Evolutionary conservation across 2,888 invertebrate species (phyloP), one percentile per base, ranked within the genome.

Genomic region (Anoncus sp.): DNA sequence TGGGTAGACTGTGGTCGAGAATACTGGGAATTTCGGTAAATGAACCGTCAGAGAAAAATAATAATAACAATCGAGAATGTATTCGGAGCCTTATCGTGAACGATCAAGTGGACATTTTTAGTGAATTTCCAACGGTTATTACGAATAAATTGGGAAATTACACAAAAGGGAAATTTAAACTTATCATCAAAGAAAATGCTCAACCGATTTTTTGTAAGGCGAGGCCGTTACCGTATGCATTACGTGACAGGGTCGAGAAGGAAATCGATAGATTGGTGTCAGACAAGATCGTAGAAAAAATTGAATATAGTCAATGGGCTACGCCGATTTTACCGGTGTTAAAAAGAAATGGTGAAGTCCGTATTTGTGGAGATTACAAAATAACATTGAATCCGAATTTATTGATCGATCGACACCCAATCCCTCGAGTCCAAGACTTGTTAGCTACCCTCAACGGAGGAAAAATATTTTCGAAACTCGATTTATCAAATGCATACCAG

Each of bases 401-500:
- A 20, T 75, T 31, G 12, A 38, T 22, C 16, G 57, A 62, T 24
- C 53, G 59, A 12, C 47, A 83, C 45, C 83, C 84, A 16, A 74
- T 84, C n/a, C 82, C 83, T 0, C 27, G 76, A 9, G 55, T 82
- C 27, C 57, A 75, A 9, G 82, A 84, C 49, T 71, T 84, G 12
- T 27, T 83, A 31, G 73, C 77, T 35, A 77, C 14, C 5, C 20
- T 80, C 9, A 59, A 59, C 12, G 82, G 80, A 10, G 84, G 83
- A 14, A 65, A 73, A 27, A 35, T 73, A 18, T 87, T 86, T 72
- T 80, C 84, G 5, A 86, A 87, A 71, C 51, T 87, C 6, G 87
- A 88, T 77, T 81, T 86, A 16, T 75, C 81, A 1, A 79, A 85
- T 16, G 90, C 89, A 0, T 90, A 90, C 79, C 85, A 86, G 55